Evolutionary conservation across 2,113 vertebrate genomes (phyloP).

Genomic region (Chloroceryle aenea): DNA sequence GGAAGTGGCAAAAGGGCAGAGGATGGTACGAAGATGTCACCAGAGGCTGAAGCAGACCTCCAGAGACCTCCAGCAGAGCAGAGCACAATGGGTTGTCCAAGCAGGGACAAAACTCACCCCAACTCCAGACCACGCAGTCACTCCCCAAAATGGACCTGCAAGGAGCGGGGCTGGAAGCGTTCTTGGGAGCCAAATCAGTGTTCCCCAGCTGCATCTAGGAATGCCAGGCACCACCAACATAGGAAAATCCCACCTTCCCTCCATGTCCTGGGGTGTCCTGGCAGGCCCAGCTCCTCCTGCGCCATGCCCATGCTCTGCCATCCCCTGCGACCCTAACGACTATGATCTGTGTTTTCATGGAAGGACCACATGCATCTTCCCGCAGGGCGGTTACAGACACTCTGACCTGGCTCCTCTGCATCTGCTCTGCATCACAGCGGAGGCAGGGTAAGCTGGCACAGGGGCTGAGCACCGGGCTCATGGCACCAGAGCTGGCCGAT

Average conservation of each 20-base stretch:
- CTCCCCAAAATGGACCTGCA: neutral
- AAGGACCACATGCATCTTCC: neutral
- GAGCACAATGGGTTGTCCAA: neutral
- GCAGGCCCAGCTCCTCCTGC: neutral
- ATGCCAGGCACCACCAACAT: neutral
- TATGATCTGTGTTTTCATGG: fast-evolving
- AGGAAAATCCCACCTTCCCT: neutral
- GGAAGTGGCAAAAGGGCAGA: too few species aligned
- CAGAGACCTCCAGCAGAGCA: too few species aligned
- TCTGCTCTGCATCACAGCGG: fast-evolving
- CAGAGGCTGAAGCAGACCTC: neutral
- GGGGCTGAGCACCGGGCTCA: fast-evolving
- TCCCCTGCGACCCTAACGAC: fast-evolving
- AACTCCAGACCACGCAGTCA: neutral
- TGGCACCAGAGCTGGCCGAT: neutral
- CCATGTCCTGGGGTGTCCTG: neutral
- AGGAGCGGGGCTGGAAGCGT: neutral
- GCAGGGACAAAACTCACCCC: neutral
- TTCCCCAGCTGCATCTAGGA: neutral
- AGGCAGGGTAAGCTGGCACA: fast-evolving
- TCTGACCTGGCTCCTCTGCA: neutral
- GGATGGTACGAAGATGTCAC: neutral
- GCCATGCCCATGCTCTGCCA: fast-evolving
- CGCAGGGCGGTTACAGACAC: neutral
- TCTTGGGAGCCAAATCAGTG: fast-evolving